Conservation (phyloP, 2,113 vertebrate genomes). For the Oxyruncus cristatus region DNA sequence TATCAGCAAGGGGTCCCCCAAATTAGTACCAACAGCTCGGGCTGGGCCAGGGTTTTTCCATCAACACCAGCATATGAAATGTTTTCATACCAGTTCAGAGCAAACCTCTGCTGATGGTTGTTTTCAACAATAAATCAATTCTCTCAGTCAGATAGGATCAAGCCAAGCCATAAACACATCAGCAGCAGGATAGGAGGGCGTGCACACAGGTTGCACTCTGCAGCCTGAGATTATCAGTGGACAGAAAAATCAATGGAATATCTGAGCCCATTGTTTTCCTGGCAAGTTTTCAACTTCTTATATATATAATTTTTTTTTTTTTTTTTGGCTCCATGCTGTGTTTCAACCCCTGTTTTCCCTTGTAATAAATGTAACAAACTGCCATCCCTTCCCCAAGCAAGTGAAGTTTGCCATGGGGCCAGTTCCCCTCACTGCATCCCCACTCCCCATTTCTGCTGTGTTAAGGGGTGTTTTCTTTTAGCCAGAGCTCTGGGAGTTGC, state of each 20-base stretch:
- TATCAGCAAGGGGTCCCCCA: not conserved
- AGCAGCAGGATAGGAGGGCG: conserved; percentile 36
- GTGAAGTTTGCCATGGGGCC: not conserved
- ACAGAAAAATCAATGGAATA: conserved; percentile 60
- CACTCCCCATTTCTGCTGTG: not conserved
- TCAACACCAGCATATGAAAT: not conserved
- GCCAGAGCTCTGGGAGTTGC: not conserved
- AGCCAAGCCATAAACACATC: conserved; percentile 37
- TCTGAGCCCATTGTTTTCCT: conserved; percentile 62
- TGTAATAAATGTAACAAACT: not conserved
- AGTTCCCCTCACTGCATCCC: not conserved
- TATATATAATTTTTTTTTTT: not conserved
- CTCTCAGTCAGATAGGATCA: not conserved
- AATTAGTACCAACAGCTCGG: not conserved
- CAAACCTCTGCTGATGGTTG: not conserved
- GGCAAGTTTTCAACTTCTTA: conserved; percentile 29
- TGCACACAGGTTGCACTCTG: not conserved
- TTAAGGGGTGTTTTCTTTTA: not conserved
- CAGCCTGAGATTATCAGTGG: conserved; percentile 9
- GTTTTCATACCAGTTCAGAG: not conserved
- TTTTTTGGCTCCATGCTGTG: not conserved
- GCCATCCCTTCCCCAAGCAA: not conserved
- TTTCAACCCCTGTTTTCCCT: not conserved
- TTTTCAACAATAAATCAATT: conserved; percentile 3
- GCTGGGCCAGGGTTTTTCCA: conserved; percentile 35